Evolutionary conservation across 2,888 invertebrate genomes (phyloP).

Genomic region (Teleiodes luculella): DNA sequence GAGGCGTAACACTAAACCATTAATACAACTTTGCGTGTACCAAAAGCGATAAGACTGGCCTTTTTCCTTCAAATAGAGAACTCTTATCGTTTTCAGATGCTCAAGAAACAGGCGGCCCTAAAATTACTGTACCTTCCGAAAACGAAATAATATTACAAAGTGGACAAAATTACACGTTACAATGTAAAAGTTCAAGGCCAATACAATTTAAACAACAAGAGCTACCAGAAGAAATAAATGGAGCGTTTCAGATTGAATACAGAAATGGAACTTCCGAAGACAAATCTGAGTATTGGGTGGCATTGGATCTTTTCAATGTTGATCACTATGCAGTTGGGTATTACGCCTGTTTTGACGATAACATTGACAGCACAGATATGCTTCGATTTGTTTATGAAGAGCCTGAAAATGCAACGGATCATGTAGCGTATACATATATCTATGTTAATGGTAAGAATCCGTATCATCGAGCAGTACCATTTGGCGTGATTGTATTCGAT

Average conservation of each 20-base stretch:
- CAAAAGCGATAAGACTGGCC: not conserved
- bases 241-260: slow-evolving; percentile 30
- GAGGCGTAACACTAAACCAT: too few species aligned
- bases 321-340: slow-evolving; percentile 71
- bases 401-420: slow-evolving; percentile 48
- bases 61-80: not conserved
- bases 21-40: not conserved
- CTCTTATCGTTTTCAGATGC: slow-evolving; percentile 55
- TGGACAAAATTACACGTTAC: slow-evolving; percentile 60
- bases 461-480: not conserved
- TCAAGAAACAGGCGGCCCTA: slow-evolving; percentile 49
- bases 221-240: slow-evolving; percentile 42
- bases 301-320: slow-evolving; percentile 65
- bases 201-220: slow-evolving; percentile 60
- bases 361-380: slow-evolving; percentile 44
- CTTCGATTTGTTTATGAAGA: slow-evolving; percentile 51
- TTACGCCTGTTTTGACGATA: slow-evolving; percentile 74
- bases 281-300: slow-evolving; percentile 58
- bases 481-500: slow-evolving; percentile 14
- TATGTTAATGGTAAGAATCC: slow-evolving; percentile 67
- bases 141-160: slow-evolving; percentile 58
- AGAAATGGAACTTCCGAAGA: slow-evolving; percentile 34
- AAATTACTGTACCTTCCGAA: slow-evolving; percentile 45
- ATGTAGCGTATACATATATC: slow-evolving; percentile 62
- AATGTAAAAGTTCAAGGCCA: slow-evolving; percentile 49